Evolutionary conservation across 2,888 invertebrate species (phyloP), one percentile per base, ranked within the genome.

Genomic region (Byasa hedistus): DNA sequence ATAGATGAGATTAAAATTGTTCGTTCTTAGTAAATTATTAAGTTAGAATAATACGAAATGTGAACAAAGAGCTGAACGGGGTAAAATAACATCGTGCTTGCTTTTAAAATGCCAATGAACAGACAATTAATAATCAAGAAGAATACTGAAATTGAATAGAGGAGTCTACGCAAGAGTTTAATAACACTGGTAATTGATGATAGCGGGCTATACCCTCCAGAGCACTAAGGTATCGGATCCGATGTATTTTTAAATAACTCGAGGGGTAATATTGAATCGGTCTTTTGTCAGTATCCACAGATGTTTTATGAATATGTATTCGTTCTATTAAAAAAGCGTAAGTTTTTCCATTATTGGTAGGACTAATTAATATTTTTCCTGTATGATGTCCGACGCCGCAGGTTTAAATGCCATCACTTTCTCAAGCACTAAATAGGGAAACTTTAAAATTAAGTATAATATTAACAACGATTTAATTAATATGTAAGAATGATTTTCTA

Each of bases 101-200:
- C n/a, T n/a, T n/a, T n/a, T n/a, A n/a, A n/a, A n/a, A n/a, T n/a
- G n/a, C 21, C n/a, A 21, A 52, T 52, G 52, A 52, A 52, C 21
- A 21, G 52, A 52, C 52, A 21, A n/a, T 21, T n/a, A 52, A 52
- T 21, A 21, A 52, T 52, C 52, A 52, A 52, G 19, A 52, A 52
- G 55, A 55, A 55, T 55, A 55, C 24, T 55, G 55, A n/a, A 55
- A 55, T 55, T 55, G 55, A 24, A 55, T 55, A 55, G 55, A 55
- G 15, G 52, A 10, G 32, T 32, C 24, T 55, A 24, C 24, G 21
- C 55, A 10, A 55, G 55, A 55, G 17, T 24, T 55, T 55, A 55
- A 55, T 55, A 55, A 24, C 55, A 55, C 21, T 55, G 55, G 55
- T 55, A 24, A 55, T 55, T 55, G 55, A 24, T 24, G 55, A 55